phyloP scores from a whole-genome alignment of 2,113 vertebrate genomes.

The Maccullochella peelii region DNA sequence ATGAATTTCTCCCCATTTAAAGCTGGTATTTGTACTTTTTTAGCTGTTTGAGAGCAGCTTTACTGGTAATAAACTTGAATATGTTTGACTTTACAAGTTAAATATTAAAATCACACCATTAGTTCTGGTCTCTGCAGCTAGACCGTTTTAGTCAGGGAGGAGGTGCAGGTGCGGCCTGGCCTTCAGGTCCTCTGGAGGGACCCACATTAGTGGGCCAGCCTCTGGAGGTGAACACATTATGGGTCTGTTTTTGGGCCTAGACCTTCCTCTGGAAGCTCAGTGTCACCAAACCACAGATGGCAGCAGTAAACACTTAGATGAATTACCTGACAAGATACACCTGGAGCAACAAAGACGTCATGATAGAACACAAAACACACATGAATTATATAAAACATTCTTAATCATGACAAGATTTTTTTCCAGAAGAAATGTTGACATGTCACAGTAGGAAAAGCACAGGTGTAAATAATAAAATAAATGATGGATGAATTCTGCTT shows the following conservation, averaged over 20 bases:
- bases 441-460: too few species aligned
- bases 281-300: not conserved
- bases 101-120: not conserved
- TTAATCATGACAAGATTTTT: too few species aligned
- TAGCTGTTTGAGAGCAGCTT: not conserved
- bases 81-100: not conserved
- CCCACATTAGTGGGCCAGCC: not conserved
- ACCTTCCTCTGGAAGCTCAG: not conserved
- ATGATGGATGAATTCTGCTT: too few species aligned
- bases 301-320: not conserved
- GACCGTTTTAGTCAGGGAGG: not conserved
- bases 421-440: too few species aligned
- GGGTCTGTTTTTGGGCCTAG: not conserved
- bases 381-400: too few species aligned
- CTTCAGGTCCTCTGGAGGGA: not conserved
- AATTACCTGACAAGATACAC: not conserved
- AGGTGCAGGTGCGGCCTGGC: not conserved
- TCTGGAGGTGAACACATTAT: not conserved
- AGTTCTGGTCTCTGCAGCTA: not conserved
- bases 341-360: not conserved
- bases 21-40: not conserved
- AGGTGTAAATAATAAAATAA: too few species aligned
- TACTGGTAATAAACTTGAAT: not conserved
- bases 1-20: not conserved
- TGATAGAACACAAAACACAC: too few species aligned